Evolutionary conservation across 2,113 vertebrate species (phyloP), one percentile per base, ranked within the genome.

Genomic region (Peucedramus taeniatus): DNA sequence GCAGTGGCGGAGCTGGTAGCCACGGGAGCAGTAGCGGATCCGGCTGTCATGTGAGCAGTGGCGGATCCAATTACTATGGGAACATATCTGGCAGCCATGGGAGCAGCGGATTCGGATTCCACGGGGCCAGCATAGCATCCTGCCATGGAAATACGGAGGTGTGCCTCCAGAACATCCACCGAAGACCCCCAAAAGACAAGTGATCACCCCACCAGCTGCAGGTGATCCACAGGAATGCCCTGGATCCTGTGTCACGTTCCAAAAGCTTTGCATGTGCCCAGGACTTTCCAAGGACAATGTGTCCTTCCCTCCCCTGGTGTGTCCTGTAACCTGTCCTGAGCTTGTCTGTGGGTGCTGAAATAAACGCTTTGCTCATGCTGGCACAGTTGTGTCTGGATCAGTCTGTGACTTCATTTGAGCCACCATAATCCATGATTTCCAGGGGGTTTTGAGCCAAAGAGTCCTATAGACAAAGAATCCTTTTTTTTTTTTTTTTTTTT

Each of bases 101-200:
- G 0, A 71, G 26, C 31, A 23, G 37, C 17, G 42, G 42, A 6
- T 31, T 18, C 16, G 42, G 42, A 7, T 47, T 5, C 53, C 53
- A 54, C 5, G 31, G 53, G 4, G 13, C 7, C 53, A 54, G 19
- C 2, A 40, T 13, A 0, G n/a, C 44, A 64, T 72, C 60, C 47
- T 84, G 91, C 72, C 89, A 92, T 1, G 65, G 65, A 12, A 66
- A 35, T 1, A 35, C 33, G 2, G 68, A 64, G 60, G 40, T 74
- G n/a, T 95, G 87, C 47, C 88, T 91, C 42, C 94, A 96, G 82
- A 69, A 94, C 11, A 87, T 95, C 59, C 79, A 85, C 42, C 93
- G 90, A 44, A 44, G 79, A 1, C 24, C 90, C 45, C 86, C 90
- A 1, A 88, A 59, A 1, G 75, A 71, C 78, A 79, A 83, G 75